phyloP scores from a whole-genome alignment of 2,888 invertebrate genomes.

The Nephrotoma appendiculata region DNA sequence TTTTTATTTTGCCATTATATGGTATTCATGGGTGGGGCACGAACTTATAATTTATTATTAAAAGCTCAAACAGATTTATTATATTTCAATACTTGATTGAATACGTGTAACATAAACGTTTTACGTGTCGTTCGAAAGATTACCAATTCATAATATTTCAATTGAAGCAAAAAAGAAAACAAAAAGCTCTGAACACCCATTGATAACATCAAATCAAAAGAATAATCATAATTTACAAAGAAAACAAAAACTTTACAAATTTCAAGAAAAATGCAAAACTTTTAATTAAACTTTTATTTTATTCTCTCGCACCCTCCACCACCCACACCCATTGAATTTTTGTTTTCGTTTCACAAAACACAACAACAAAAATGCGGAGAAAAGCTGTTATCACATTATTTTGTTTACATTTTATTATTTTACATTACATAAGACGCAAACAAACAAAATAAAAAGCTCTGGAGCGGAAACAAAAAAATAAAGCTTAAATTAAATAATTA shows the following conservation, averaged over 20 bases:
- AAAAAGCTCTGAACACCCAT: not conserved
- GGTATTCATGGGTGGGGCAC: too few relatives aligned
- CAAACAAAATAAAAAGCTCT: not conserved
- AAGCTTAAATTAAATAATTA: not conserved
- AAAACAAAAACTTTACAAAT: not conserved
- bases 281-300: not conserved
- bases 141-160: not conserved
- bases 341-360: not conserved
- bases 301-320: not conserved
- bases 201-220: not conserved
- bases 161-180: not conserved
- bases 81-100: not conserved
- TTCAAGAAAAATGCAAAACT: not conserved
- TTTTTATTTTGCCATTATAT: too few relatives aligned
- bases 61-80: not conserved
- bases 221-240: not conserved
- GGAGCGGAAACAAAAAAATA: not conserved
- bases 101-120: not conserved
- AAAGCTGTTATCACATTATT: not conserved
- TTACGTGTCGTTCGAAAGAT: too few relatives aligned
- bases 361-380: not conserved
- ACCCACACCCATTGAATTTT: too few relatives aligned
- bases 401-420: not conserved
- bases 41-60: not conserved
- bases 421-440: not conserved